These are phyloP conservation scores for Enchytraeus crypticus DNA, from an alignment of 2,888 invertebrate genomes.

Conservation along the genomic window DNA sequence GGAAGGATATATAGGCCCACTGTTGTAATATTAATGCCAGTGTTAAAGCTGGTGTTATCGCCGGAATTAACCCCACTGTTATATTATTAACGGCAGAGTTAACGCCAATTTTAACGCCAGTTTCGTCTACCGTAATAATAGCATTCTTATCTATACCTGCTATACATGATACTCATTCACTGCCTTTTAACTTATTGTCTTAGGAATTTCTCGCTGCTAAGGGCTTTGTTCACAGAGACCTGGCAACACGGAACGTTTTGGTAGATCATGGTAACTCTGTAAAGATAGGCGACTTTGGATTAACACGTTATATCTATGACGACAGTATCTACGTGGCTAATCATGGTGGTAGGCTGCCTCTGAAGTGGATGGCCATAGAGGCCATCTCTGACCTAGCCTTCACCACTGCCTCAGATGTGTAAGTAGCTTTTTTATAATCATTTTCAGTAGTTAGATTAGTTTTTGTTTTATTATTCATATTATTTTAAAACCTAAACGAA, in stretches of 20 bases:
- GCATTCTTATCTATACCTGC: background rate
- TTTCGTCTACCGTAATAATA: background rate
- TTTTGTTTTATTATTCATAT: no score
- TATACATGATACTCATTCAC: background rate
- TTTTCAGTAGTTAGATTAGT: no score
- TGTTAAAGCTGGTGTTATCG: no score
- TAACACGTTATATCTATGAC: conserved; percentile 42
- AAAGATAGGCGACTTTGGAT: conserved; percentile 46
- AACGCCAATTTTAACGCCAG: no score
- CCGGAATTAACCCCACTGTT: no score
- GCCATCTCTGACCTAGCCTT: conserved; percentile 43
- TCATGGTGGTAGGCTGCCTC: conserved; percentile 40
- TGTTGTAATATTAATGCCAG: no score
- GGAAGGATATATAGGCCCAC: no score
- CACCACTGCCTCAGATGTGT: conserved; percentile 45
- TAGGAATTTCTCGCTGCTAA: conserved; percentile 43
- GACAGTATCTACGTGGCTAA: conserved; percentile 41
- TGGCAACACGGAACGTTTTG: conserved; percentile 44
- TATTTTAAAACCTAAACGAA: no score
- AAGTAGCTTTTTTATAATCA: conserved; percentile 28
- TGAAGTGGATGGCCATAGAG: conserved; percentile 47
- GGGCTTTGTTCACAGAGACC: conserved; percentile 44
- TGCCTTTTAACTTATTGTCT: background rate
- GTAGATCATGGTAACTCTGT: conserved; percentile 35
- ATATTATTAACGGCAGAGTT: no score